phyloP scores from a whole-genome alignment of 23 tunicate genomes.

The Halocynthia roretzi region DNA sequence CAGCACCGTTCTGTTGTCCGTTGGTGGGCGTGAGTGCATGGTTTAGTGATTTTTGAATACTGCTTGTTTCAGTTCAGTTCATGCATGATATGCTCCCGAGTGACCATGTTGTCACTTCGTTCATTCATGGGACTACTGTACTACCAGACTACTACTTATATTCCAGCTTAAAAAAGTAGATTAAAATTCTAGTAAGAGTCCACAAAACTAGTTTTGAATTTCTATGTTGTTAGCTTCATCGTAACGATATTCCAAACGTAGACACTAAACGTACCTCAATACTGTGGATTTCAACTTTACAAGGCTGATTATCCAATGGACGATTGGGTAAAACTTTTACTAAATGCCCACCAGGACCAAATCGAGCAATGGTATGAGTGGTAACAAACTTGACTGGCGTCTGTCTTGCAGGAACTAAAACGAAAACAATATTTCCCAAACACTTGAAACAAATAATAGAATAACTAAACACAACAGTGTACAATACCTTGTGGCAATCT shows the following conservation, averaged over 20 bases:
- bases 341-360: conserved; percentile 76
- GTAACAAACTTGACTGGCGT: conserved; percentile 64
- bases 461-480: background rate
- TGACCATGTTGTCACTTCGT: no score
- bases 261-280: conserved; percentile 43
- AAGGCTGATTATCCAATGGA: conserved; percentile 41
- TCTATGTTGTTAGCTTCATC: background rate
- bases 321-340: conserved; percentile 46
- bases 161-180: no score
- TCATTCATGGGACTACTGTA: no score
- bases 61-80: no score
- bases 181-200: no score
- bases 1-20: no score
- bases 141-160: no score
- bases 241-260: background rate
- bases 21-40: no score
- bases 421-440: background rate
- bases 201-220: background rate
- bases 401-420: conserved; percentile 35
- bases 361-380: conserved; percentile 60
- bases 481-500: conserved; percentile 2
- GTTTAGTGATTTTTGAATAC: no score
- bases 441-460: background rate
- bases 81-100: no score
- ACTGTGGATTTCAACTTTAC: conserved; percentile 67